Evolutionary conservation across 2,797 vertebrate species (phyloP).

Genomic region (Urophycis tenuis): DNA sequence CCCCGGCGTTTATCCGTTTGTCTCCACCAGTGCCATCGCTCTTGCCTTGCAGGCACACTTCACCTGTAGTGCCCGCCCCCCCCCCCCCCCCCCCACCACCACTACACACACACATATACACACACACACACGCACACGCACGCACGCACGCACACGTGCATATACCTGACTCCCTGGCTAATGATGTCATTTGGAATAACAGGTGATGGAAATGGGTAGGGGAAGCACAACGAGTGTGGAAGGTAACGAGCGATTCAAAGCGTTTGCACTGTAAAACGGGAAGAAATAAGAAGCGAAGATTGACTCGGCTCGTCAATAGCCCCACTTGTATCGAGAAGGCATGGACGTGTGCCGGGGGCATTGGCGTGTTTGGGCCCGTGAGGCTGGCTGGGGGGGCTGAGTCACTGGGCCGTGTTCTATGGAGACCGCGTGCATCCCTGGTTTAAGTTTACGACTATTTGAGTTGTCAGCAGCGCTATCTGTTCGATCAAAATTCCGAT

Average conservation of each 20-base stretch:
- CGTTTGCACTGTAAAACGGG: too few relatives aligned
- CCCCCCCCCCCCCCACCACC: background rate
- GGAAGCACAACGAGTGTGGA: too few relatives aligned
- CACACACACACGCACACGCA: background rate
- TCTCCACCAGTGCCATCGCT: background rate
- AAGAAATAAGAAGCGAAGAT: background rate
- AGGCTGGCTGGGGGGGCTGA: too few relatives aligned
- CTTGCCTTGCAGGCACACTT: background rate
- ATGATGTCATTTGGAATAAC: background rate
- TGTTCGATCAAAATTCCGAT: background rate
- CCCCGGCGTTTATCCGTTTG: background rate
- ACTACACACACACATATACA: background rate
- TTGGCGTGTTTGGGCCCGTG: background rate
- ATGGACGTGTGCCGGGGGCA: background rate
- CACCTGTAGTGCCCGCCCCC: background rate
- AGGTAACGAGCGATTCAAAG: too few relatives aligned
- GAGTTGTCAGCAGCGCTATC: too few relatives aligned
- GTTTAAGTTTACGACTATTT: too few relatives aligned
- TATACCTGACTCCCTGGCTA: background rate
- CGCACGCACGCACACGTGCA: background rate
- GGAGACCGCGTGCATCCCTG: too few relatives aligned
- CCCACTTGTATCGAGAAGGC: background rate
- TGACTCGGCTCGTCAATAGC: too few relatives aligned
- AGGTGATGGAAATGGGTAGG: background rate
- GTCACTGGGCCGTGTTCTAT: too few relatives aligned